phyloP scores from a whole-genome alignment of 2,797 vertebrate species.

The Falco peregrinus region DNA sequence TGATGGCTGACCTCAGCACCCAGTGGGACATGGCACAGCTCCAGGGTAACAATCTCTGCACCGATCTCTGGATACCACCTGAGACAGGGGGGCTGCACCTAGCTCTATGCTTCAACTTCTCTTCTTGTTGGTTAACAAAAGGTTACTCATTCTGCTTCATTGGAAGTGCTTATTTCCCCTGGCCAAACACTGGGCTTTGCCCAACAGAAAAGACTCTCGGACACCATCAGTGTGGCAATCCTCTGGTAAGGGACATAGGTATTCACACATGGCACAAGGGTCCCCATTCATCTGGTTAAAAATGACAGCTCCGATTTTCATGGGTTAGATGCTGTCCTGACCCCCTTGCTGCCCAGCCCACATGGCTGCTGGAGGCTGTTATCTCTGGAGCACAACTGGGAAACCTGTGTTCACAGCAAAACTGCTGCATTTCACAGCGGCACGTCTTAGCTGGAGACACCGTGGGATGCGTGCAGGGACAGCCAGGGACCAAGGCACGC shows the following conservation, averaged over 20 bases:
- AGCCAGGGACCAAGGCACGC: neutral
- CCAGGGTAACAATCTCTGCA: neutral
- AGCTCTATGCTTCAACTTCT: neutral
- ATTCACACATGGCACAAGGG: neutral
- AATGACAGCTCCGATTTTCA: neutral
- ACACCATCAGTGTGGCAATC: neutral
- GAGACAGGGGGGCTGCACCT: neutral
- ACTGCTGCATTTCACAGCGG: neutral
- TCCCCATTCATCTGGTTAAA: neutral
- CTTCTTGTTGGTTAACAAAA: neutral
- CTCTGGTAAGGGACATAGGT: neutral
- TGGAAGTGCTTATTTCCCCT: neutral
- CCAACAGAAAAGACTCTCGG: neutral
- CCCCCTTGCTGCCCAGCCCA: neutral
- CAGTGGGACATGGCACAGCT: accelerated
- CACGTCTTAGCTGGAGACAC: neutral
- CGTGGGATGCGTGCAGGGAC: accelerated
- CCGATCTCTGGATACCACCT: accelerated
- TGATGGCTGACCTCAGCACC: neutral
- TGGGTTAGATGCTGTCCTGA: neutral
- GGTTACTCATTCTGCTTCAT: neutral
- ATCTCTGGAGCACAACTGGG: neutral
- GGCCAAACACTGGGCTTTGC: neutral
- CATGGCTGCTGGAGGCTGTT: neutral
- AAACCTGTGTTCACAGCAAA: neutral